Evolutionary conservation across 2,797 vertebrate genomes (phyloP).

Genomic region (Oceanodroma leucorhoa): DNA sequence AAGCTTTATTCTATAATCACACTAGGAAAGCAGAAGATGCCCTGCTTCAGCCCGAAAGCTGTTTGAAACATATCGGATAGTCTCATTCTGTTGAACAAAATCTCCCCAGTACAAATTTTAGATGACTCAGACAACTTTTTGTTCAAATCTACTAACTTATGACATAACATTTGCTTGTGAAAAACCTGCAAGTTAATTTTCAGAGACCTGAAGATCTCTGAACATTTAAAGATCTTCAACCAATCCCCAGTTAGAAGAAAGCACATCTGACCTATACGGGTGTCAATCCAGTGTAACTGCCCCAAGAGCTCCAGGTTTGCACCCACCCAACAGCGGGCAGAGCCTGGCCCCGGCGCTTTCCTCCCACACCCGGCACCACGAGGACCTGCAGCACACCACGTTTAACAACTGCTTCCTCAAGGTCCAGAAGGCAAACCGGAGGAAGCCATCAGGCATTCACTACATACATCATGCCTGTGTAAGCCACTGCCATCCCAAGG

Average conservation of each 20-base stretch:
- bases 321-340: background rate
- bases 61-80: background rate
- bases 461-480: background rate
- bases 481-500: background rate
- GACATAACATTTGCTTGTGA: background rate
- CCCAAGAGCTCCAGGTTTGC: accelerated
- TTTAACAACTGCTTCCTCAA: background rate
- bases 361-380: accelerated
- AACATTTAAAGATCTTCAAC: background rate
- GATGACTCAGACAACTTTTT: background rate
- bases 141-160: background rate
- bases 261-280: accelerated
- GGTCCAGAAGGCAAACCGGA: background rate
- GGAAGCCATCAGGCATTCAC: background rate
- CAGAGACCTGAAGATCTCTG: background rate
- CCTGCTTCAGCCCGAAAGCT: background rate
- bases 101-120: background rate
- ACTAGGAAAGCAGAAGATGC: background rate
- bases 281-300: accelerated
- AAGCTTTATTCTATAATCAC: background rate
- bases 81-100: background rate
- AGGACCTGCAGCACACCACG: background rate
- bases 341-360: background rate
- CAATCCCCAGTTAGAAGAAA: background rate
- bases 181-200: background rate